A percentile compares a stretch with the other conserved stretches of the same genome.
These are phyloP conservation scores for Nomada flava DNA, from an alignment of 2,888 invertebrate genomes.

Conservation along the genomic window DNA sequence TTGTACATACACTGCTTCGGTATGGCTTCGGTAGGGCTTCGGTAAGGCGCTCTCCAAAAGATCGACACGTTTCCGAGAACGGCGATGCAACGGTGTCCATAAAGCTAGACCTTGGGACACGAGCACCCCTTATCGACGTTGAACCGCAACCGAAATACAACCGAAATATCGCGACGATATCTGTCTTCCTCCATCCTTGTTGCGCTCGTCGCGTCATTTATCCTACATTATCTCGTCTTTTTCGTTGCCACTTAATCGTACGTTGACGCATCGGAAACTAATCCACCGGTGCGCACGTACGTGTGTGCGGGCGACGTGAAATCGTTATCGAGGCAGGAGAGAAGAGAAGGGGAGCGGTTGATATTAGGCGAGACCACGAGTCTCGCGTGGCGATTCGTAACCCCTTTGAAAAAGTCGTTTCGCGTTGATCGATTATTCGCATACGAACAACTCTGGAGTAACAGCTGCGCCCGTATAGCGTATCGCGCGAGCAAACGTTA, in stretches of 20 bases:
- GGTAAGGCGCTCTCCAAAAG: not conserved
- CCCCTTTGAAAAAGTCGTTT: constrained; percentile 11
- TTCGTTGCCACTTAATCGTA: constrained; percentile 17
- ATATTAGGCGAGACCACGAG: too few relatives aligned
- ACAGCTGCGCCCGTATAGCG: constrained; percentile 78
- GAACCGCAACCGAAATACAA: constrained; percentile 48
- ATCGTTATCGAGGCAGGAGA: too few relatives aligned
- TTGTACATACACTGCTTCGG: too few relatives aligned
- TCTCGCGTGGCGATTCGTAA: not conserved
- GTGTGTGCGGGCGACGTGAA: too few relatives aligned
- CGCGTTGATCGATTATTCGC: constrained; percentile 69
- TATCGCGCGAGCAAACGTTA: constrained; percentile 63
- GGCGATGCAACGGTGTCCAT: constrained; percentile 5
- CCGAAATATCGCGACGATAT: constrained; percentile 50
- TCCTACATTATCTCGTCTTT: constrained; percentile 4
- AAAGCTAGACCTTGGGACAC: constrained; percentile 31
- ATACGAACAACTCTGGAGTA: constrained; percentile 53
- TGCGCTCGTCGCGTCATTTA: not conserved
- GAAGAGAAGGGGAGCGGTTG: not conserved
- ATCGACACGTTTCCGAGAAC: constrained; percentile 13
- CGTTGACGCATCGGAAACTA: not conserved
- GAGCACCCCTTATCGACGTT: constrained; percentile 45
- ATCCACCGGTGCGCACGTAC: too few relatives aligned
- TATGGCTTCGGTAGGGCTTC: too few relatives aligned
- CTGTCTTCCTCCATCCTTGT: constrained; percentile 19